phyloP scores from a whole-genome alignment of 2,888 invertebrate species.

The Catonia carolina region DNA sequence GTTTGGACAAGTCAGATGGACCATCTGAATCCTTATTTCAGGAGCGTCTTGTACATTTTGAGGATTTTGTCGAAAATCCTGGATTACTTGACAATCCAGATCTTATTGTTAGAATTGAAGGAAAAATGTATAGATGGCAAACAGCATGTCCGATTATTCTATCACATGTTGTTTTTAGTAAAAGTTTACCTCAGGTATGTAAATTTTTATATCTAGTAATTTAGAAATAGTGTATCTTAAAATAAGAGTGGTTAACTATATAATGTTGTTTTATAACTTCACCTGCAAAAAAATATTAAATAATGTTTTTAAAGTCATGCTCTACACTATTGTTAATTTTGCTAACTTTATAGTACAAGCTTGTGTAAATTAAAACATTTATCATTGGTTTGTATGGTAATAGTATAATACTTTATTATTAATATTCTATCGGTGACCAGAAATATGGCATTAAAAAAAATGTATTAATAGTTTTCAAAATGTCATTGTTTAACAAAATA shows the following conservation, averaged over 20 bases:
- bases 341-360: too few relatives aligned
- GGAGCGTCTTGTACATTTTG: slow-evolving; percentile 53
- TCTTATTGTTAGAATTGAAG: slow-evolving; percentile 76
- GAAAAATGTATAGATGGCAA: slow-evolving; percentile 86
- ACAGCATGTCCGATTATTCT: slow-evolving; percentile 86
- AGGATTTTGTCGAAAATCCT: slow-evolving; percentile 58
- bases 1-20: slow-evolving; percentile 48
- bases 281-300: slow-evolving; percentile 37
- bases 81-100: slow-evolving; percentile 61
- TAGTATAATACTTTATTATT: too few relatives aligned
- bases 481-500: too few relatives aligned
- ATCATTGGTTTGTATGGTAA: too few relatives aligned
- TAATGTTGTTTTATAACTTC: slow-evolving; percentile 19
- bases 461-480: too few relatives aligned
- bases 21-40: slow-evolving; percentile 56
- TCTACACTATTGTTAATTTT: neutral
- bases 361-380: too few relatives aligned
- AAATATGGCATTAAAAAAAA: too few relatives aligned
- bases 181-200: slow-evolving; percentile 68
- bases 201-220: neutral
- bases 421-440: too few relatives aligned
- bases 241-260: too few relatives aligned
- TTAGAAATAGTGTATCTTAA: too few relatives aligned
- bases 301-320: neutral
- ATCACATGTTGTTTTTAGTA: slow-evolving; percentile 77